phyloP scores from a whole-genome alignment of 2,797 vertebrate genomes.

The Varecia variegata region DNA sequence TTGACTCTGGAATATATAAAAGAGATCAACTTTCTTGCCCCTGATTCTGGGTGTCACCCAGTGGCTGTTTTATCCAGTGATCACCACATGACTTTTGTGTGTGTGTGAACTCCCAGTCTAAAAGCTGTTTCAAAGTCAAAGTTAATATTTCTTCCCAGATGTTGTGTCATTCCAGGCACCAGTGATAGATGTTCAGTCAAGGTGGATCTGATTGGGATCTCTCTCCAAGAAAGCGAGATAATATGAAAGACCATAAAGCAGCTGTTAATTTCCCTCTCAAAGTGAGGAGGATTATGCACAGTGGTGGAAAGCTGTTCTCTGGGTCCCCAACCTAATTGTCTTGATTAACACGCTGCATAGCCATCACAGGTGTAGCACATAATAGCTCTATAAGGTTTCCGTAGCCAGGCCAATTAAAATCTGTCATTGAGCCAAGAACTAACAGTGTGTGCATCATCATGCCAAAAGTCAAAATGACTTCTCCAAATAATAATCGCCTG shows the following conservation, averaged over 20 bases:
- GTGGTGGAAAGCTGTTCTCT: conserved; percentile 39
- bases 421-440: conserved; percentile 76
- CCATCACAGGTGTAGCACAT: conserved; percentile 76
- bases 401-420: conserved; percentile 77
- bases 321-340: conserved; percentile 68
- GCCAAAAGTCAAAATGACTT: conserved; percentile 42
- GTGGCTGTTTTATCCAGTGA: neutral
- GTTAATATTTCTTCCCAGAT: conserved; percentile 65
- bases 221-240: conserved; percentile 60
- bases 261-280: conserved; percentile 72
- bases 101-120: neutral
- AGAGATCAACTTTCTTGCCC: neutral
- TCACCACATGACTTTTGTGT: neutral
- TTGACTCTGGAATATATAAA: neutral
- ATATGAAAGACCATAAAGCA: conserved; percentile 58
- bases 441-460: conserved; percentile 51
- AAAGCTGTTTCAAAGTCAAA: conserved; percentile 56
- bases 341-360: conserved; percentile 68
- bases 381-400: conserved; percentile 76
- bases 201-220: conserved; percentile 60
- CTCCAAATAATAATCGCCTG: conserved; percentile 14
- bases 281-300: conserved; percentile 53
- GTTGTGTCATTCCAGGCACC: neutral
- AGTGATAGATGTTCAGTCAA: conserved; percentile 36
- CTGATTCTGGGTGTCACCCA: neutral